phyloP scores from a whole-genome alignment of 2,888 invertebrate species.

The Liodrosophila aerea region DNA sequence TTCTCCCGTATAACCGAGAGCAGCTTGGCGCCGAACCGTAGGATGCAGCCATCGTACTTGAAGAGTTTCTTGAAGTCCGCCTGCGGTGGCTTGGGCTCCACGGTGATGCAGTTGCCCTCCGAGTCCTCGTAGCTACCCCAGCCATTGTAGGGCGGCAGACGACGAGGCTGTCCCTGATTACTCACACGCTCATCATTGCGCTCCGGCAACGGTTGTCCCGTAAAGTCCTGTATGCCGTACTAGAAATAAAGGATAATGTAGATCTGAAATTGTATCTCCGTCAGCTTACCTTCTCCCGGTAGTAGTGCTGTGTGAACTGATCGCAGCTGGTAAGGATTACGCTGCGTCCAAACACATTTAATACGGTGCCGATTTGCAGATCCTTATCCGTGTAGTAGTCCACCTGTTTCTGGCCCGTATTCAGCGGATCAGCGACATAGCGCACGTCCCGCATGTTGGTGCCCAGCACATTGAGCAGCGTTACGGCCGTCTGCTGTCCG shows the following conservation, averaged over 20 bases:
- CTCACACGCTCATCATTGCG: conserved; percentile 58
- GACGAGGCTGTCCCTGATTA: conserved; percentile 47
- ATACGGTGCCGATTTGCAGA: conserved; percentile 90
- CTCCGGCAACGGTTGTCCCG: conserved; percentile 65
- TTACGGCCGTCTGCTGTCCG: conserved; percentile 83
- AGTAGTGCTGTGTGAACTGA: conserved; percentile 92
- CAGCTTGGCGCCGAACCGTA: conserved; percentile 91
- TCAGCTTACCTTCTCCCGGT: conserved; percentile 84
- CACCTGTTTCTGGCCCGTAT: conserved; percentile 83
- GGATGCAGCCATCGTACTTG: conserved; percentile 88
- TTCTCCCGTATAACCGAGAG: conserved; percentile 88
- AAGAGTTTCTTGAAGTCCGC: conserved; percentile 91
- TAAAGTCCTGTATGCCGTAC: conserved; percentile 82
- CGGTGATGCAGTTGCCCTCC: conserved; percentile 91
- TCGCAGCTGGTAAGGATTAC: conserved; percentile 93
- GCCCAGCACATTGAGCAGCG: conserved; percentile 86
- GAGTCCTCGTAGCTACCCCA: conserved; percentile 95
- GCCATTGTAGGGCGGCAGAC: conserved; percentile 94
- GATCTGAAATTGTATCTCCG: too few species aligned
- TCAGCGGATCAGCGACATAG: conserved; percentile 85
- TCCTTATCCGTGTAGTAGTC: conserved; percentile 84
- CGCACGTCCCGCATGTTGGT: conserved; percentile 83
- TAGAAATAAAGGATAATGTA: conserved; percentile 28
- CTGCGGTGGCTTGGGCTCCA: conserved; percentile 90
- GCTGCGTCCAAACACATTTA: conserved; percentile 92